phyloP scores from a whole-genome alignment of 64 coral and sea anemone species.

The Stichodactyla mertensii region DNA sequence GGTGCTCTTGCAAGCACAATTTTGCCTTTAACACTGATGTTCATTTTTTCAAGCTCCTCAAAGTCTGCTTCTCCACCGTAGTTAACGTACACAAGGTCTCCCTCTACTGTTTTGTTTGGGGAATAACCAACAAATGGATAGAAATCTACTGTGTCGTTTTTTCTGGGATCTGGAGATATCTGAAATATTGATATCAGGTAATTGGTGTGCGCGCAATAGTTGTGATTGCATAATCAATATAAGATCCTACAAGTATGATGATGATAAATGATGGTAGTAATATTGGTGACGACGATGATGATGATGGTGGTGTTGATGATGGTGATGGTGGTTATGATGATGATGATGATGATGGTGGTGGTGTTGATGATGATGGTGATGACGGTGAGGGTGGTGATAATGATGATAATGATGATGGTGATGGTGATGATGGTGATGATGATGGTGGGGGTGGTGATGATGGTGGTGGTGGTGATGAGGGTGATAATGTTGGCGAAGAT shows the following conservation, averaged over 20 bases:
- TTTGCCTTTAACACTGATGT: constrained; percentile 42
- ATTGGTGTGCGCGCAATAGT: not conserved
- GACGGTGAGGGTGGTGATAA: too few relatives aligned
- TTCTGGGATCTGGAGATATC: constrained; percentile 37
- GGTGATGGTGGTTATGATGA: not conserved
- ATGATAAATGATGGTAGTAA: too few relatives aligned
- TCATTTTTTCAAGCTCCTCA: constrained; percentile 31
- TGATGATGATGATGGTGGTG: too few relatives aligned
- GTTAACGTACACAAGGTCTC: constrained; percentile 76
- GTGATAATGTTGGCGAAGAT: not conserved
- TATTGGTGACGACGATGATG: not conserved
- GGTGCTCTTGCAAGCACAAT: constrained; percentile 52
- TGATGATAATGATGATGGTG: too few relatives aligned
- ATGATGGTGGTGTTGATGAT: too few relatives aligned
- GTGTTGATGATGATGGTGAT: too few relatives aligned
- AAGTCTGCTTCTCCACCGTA: constrained; percentile 37
- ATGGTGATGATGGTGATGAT: not conserved
- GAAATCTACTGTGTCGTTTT: constrained; percentile 38
- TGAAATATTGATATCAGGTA: not conserved
- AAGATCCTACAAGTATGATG: too few relatives aligned
- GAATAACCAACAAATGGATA: constrained; percentile 63
- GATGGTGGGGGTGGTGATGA: not conserved
- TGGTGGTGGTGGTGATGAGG: not conserved
- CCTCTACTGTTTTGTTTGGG: constrained; percentile 68
- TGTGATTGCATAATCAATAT: too few relatives aligned